Evolutionary conservation across 2,888 invertebrate genomes (phyloP), one percentile per base, ranked within the genome.

Genomic region (Ectemnius continuus): DNA sequence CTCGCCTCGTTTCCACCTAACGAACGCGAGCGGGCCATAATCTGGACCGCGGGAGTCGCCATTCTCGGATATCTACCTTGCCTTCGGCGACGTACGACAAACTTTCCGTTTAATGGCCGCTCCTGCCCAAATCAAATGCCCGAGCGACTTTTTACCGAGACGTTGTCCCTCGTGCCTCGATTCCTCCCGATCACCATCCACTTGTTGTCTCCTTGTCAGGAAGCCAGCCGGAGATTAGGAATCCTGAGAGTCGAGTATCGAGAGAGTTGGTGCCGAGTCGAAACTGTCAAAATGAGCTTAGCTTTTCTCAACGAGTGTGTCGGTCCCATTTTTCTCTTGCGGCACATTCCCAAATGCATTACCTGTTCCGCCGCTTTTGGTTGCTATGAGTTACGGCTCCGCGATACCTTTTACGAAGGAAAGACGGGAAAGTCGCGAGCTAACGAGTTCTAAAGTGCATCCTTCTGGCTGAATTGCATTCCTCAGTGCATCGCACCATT

Each of bases 21-120:
- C 79, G 76, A 83, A 64, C 75, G 72, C 79, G 76, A 81, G 67
- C 75, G 72, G 70, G 57, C 75, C 72, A 75, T 78, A 82, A 82
- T 81, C 81, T 71, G 76, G 76, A 79, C 71, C 71, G 28, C 57
- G 52, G 61, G 70, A 69, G 57, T 79, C 75, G 70, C 76, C 72
- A 75, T 81, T 76, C 75, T 77, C n/a, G 71, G 75, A 73, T 70
- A 47, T 18, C 6, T 36, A n/a, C 18, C 26, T 57, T 59, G 63
- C 61, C 52, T 61, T 48, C 13, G 14, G 11, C 46, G 48, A 62
- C 62, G 5, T 45, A 56, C 66, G 36, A 72, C 14, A 11, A 13
- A 68, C 52, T 68, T 72, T 68, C 68, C 68, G 45, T 36, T 48
- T 16, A 60, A 23, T 28, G 57, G 16, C 26, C 16, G 13, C 47